These are phyloP conservation scores for Fragum sueziense DNA, from an alignment of 2,888 invertebrate species.

Conservation along the genomic window DNA sequence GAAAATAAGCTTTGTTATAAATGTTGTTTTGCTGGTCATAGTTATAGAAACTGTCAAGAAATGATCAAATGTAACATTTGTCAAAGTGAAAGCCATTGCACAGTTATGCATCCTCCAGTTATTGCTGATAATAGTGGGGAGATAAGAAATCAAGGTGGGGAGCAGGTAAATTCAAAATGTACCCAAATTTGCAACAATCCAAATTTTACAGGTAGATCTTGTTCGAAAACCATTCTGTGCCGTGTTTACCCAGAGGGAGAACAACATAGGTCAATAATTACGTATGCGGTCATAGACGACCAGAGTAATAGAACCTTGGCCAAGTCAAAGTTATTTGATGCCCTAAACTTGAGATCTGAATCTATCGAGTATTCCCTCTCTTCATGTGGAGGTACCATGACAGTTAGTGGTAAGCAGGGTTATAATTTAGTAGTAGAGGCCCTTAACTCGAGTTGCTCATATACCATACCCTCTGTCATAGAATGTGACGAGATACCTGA, in stretches of 20 bases:
- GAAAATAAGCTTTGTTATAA: no score
- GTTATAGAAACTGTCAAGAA: background rate
- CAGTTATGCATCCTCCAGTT: background rate
- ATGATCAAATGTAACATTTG: background rate
- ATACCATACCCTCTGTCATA: slow-evolving; percentile 44
- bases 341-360: background rate
- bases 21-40: background rate
- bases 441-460: slow-evolving; percentile 13
- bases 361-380: slow-evolving; percentile 6
- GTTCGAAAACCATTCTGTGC: slow-evolving; percentile 48
- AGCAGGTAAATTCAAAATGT: background rate
- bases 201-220: slow-evolving; percentile 34
- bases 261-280: slow-evolving; percentile 12
- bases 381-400: slow-evolving; percentile 17
- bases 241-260: slow-evolving; percentile 36
- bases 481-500: slow-evolving; percentile 55
- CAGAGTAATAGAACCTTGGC: slow-evolving; percentile 51
- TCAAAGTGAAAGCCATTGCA: background rate
- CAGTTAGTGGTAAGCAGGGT: slow-evolving; percentile 20
- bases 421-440: slow-evolving; percentile 33
- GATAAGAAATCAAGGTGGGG: background rate
- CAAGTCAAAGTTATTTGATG: background rate
- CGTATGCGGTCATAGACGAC: slow-evolving; percentile 54
- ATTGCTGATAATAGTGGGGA: no score
- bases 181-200: no score